Evolutionary conservation across 2,797 vertebrate species (phyloP).

Genomic region (Mus minutoides): DNA sequence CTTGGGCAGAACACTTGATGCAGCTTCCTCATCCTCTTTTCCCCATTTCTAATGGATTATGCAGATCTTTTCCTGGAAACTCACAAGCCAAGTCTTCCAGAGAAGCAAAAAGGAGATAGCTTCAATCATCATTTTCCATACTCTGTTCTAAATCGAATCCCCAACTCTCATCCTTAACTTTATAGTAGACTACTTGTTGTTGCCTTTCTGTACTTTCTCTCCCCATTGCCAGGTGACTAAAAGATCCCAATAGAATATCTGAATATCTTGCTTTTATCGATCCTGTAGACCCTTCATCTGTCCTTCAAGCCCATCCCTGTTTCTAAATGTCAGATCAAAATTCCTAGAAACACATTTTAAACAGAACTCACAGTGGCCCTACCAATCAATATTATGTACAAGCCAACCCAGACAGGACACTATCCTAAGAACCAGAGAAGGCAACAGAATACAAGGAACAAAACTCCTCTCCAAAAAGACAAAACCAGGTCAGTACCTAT

Average conservation of each 20-base stretch:
- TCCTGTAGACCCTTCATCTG: not conserved
- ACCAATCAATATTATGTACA: not conserved
- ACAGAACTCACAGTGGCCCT: not conserved
- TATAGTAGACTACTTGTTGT: not conserved
- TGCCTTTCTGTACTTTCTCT: accelerated
- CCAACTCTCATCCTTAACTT: not conserved
- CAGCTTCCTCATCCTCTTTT: not conserved
- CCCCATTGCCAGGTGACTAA: not conserved
- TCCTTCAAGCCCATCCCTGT: not conserved
- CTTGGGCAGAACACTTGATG: not conserved
- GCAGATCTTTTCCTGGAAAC: not conserved
- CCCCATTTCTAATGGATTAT: not conserved
- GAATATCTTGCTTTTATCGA: not conserved
- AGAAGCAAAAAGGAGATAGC: not conserved
- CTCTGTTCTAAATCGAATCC: not conserved
- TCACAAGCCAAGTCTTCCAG: not conserved
- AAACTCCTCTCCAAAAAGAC: not conserved
- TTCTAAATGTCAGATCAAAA: not conserved
- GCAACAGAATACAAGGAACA: not conserved
- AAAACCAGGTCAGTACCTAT: not conserved
- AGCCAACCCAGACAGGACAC: not conserved
- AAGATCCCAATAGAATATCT: not conserved
- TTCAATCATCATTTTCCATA: not conserved
- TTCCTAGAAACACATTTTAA: not conserved
- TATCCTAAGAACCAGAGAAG: not conserved